Percentiles rank a stretch among this genome's conserved stretches.
These are phyloP conservation scores for Maccullochella peelii DNA, from an alignment of 2,113 vertebrate species.

Conservation along the genomic window DNA sequence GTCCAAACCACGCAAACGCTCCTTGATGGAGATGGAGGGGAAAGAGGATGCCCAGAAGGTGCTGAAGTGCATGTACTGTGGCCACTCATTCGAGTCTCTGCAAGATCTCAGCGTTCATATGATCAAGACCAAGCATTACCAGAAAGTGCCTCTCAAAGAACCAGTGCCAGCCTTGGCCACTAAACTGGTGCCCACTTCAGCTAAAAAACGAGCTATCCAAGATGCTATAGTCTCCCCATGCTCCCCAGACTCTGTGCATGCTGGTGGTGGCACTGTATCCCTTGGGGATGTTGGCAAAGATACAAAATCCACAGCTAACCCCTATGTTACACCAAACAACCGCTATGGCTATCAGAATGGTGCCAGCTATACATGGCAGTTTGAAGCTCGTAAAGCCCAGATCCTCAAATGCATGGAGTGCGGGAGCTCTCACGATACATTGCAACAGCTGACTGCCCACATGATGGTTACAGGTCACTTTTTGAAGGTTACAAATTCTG, in stretches of 20 bases:
- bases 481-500: conserved; percentile 97
- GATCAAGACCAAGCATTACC: conserved; percentile 99
- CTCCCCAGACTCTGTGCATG: conserved; percentile 91
- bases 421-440: conserved; percentile 96
- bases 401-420: conserved; percentile 99
- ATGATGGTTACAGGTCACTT: conserved; percentile 99
- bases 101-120: conserved; percentile 99
- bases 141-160: conserved; percentile 99
- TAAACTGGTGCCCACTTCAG: conserved; percentile 91
- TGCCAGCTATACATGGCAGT: conserved; percentile 99
- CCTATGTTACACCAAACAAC: conserved; percentile 98
- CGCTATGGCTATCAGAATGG: conserved; percentile 99
- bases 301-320: conserved; percentile 91
- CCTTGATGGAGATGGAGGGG: conserved; percentile 99
- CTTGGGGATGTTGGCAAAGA: conserved; percentile 84
- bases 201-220: conserved; percentile 95
- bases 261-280: conserved; percentile 82
- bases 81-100: conserved; percentile 98
- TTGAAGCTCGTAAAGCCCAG: conserved; percentile 98
- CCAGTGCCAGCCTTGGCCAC: conserved; percentile 96
- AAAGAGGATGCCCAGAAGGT: conserved; percentile 99
- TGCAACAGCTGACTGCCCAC: conserved; percentile 98
- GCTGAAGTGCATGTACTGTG: conserved; percentile 99
- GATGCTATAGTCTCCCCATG: conserved; percentile 91
- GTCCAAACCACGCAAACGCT: conserved; percentile 98